Conservation (phyloP, 2,888 invertebrate genomes). For the Myathropa florea region DNA sequence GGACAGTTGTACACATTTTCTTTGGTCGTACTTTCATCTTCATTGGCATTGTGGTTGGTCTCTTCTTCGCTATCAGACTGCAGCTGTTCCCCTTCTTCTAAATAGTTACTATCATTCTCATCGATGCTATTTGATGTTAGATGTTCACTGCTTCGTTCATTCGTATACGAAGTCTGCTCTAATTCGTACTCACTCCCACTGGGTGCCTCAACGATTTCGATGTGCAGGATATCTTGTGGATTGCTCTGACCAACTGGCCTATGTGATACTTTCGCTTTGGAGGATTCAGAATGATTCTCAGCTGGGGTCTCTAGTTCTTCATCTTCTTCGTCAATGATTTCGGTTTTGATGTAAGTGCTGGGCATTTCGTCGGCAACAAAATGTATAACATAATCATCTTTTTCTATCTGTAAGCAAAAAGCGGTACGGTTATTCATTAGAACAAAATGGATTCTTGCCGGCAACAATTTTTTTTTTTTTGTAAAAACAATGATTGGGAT, state of each 20-base stretch:
- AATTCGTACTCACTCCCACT: constrained; percentile 28
- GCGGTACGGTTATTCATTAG: not conserved
- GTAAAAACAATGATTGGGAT: too few relatives aligned
- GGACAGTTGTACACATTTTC: constrained; percentile 29
- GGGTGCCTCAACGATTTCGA: constrained; percentile 52
- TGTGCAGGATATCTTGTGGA: constrained; percentile 48
- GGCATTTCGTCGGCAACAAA: constrained; percentile 13
- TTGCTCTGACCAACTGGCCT: not conserved
- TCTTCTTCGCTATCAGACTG: not conserved
- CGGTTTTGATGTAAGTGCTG: constrained; percentile 19
- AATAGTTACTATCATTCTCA: not conserved
- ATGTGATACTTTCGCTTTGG: not conserved
- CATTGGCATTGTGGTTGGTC: not conserved
- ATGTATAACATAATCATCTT: constrained; percentile 25
- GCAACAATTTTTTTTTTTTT: too few relatives aligned
- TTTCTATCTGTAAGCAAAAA: constrained; percentile 27
- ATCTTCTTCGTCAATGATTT: constrained; percentile 21
- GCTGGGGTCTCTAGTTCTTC: not conserved
- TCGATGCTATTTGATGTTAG: not conserved
- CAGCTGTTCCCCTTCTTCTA: not conserved
- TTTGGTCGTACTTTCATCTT: constrained; percentile 25
- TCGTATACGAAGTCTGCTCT: not conserved
- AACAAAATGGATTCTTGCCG: too few relatives aligned
- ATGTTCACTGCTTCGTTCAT: constrained; percentile 9
- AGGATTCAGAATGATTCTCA: not conserved